Percentiles rank a stretch among this genome's conserved stretches.
phyloP scores from a whole-genome alignment of 2,797 vertebrate species.

The Dendrocincla fuliginosa region DNA sequence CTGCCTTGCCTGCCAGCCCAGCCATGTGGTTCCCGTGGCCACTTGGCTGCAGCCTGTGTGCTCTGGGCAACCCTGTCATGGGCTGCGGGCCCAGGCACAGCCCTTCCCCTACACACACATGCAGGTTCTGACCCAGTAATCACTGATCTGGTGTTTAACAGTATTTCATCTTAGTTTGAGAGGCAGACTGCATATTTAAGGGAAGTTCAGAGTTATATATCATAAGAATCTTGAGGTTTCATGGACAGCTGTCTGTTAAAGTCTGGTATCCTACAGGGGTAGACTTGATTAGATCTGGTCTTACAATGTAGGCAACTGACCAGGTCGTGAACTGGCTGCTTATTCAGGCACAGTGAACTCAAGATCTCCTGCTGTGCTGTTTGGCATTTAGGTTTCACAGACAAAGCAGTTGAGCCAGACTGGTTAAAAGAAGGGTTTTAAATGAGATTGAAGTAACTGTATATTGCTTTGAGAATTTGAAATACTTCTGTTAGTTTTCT shows the following conservation, averaged over 20 bases:
- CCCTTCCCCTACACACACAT: no score
- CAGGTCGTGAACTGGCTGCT: background rate
- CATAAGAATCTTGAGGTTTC: background rate
- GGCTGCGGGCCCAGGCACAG: no score
- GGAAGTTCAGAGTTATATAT: background rate
- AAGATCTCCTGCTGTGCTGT: background rate
- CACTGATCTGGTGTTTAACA: no score
- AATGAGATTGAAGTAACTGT: background rate
- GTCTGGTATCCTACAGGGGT: background rate
- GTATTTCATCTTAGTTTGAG: background rate
- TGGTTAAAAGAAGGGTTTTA: background rate
- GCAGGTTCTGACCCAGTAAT: no score
- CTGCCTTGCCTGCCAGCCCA: no score
- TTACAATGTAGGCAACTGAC: background rate
- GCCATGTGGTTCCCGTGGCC: no score
- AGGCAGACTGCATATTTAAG: background rate
- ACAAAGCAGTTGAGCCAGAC: background rate
- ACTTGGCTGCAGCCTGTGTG: no score
- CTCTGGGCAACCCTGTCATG: no score
- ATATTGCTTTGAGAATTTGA: background rate
- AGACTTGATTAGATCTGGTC: background rate
- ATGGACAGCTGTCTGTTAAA: background rate
- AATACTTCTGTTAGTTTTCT: background rate
- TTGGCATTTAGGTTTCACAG: background rate
- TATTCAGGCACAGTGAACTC: background rate